phyloP scores from a whole-genome alignment of 1,140 invertebrate species.

The Sesamia nonagrioides region DNA sequence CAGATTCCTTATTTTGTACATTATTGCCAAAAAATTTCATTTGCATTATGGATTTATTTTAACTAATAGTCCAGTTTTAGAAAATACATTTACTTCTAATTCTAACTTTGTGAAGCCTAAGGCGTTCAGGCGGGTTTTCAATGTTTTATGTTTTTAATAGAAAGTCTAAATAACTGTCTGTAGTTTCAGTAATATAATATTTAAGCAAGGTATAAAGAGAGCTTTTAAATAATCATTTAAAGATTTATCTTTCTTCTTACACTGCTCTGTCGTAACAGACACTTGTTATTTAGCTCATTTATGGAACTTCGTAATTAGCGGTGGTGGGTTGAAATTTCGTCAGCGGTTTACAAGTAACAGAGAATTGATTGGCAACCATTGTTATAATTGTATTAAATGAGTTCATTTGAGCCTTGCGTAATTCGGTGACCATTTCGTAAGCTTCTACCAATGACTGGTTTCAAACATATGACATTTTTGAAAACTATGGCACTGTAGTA shows the following conservation, averaged over 20 bases:
- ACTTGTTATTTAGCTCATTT: conserved; percentile 34
- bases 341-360: conserved; percentile 52
- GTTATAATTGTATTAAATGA: conserved; percentile 50
- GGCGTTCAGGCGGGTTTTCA: background rate
- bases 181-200: background rate
- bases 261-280: background rate
- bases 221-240: background rate
- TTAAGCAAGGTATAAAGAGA: background rate
- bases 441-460: background rate
- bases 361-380: conserved; percentile 62
- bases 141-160: background rate
- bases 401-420: conserved; percentile 28
- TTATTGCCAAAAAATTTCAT: too few relatives aligned
- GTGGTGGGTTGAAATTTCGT: conserved; percentile 48
- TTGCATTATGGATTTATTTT: too few relatives aligned
- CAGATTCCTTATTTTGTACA: too few relatives aligned
- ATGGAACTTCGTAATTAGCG: background rate
- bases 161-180: background rate
- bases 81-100: background rate
- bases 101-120: background rate
- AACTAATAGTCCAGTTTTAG: too few relatives aligned
- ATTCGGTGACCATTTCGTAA: background rate
- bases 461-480: background rate
- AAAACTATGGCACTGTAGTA: background rate
- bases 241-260: conserved; percentile 2